Conservation (phyloP, 1,140 invertebrate genomes). For the Drosophila hydei region DNA sequence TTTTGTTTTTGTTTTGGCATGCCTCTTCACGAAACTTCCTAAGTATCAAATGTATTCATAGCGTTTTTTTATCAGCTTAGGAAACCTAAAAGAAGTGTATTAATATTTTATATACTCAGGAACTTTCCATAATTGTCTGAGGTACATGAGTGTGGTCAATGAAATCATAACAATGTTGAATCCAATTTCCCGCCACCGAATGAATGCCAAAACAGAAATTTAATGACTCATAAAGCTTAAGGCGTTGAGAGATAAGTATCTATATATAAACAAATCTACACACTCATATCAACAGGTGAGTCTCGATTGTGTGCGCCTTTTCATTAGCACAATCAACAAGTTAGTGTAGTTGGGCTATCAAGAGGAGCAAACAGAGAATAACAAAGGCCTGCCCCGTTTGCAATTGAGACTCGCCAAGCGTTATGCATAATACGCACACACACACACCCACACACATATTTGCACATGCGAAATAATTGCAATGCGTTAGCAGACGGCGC, state of each 20-base stretch:
- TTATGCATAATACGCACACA: slow-evolving; percentile 4
- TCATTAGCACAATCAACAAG: slow-evolving; percentile 40
- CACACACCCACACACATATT: neutral
- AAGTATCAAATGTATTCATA: neutral
- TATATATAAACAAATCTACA: slow-evolving; percentile 24
- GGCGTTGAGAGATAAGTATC: slow-evolving; percentile 30
- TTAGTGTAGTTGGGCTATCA: slow-evolving; percentile 8
- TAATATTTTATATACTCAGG: neutral
- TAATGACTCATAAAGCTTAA: slow-evolving; percentile 17
- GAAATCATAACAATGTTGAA: neutral
- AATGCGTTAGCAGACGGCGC: neutral
- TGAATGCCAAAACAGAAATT: neutral
- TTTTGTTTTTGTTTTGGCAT: too few relatives aligned
- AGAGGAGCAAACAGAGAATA: slow-evolving; percentile 20
- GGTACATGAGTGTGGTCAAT: neutral
- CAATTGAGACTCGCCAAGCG: neutral
- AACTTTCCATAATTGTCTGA: neutral
- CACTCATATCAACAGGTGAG: slow-evolving; percentile 19
- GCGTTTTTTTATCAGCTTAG: neutral
- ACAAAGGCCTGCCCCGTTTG: neutral
- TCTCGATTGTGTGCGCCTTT: slow-evolving; percentile 10
- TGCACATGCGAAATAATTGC: slow-evolving; percentile 11
- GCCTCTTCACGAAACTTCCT: neutral
- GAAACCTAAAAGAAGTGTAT: neutral
- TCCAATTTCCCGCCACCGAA: neutral